Conservation (phyloP, 1,140 invertebrate species). For the Cryptotermes secundus region DNA sequence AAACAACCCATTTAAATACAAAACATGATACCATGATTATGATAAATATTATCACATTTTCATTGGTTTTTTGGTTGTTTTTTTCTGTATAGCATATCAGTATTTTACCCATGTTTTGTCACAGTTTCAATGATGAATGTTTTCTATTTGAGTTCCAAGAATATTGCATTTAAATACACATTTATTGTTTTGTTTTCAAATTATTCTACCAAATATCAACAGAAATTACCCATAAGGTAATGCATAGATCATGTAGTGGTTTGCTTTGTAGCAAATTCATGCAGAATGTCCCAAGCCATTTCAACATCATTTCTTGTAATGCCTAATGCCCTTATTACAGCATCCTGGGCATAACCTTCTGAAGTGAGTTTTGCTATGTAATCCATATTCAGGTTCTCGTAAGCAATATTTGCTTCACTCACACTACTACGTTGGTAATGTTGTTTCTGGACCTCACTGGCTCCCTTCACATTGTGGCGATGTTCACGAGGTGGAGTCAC, state of each 20-base stretch:
- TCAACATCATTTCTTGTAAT: conserved; percentile 90
- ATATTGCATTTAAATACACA: conserved; percentile 16
- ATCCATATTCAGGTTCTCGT: conserved; percentile 90
- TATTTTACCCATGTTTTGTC: background rate
- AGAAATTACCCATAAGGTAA: background rate
- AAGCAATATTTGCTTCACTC: conserved; percentile 48
- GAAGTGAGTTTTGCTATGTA: conserved; percentile 83
- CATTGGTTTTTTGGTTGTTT: no score
- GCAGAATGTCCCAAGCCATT: conserved; percentile 93
- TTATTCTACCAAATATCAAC: background rate
- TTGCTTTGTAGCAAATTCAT: conserved; percentile 80
- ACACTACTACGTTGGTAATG: conserved; percentile 18
- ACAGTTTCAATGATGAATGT: background rate
- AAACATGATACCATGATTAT: background rate
- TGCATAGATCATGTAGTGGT: conserved; percentile 33
- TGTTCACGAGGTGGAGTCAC: background rate
- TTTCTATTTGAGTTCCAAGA: background rate
- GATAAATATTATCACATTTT: background rate
- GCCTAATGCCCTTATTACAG: conserved; percentile 84
- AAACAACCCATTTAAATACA: background rate
- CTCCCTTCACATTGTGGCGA: conserved; percentile 1
- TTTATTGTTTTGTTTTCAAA: background rate
- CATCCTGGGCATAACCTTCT: conserved; percentile 86
- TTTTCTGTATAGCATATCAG: background rate
- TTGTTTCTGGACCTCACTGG: conserved; percentile 21